A percentile compares a stretch with the other conserved stretches of the same genome.
Evolutionary conservation across 2,888 invertebrate species (phyloP).

Genomic region (Arenicola marina): DNA sequence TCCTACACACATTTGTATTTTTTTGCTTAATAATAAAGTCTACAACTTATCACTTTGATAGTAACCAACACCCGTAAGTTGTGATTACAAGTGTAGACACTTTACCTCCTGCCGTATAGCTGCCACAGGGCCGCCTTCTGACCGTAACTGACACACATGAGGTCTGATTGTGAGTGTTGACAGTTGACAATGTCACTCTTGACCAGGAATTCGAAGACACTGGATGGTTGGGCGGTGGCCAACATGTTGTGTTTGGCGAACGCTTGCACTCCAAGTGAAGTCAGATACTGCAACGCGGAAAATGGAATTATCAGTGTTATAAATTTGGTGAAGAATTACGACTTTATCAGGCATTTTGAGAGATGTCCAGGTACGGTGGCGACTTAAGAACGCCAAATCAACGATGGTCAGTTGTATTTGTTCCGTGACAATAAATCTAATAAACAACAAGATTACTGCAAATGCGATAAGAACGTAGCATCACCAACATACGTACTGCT

Average conservation of each 20-base stretch:
- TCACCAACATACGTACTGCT: constrained; percentile 43
- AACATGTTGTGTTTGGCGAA: constrained; percentile 68
- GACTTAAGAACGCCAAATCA: too few species aligned
- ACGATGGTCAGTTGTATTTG: too few species aligned
- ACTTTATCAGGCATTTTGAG: background rate
- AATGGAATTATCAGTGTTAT: background rate
- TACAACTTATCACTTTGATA: too few species aligned
- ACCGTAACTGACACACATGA: constrained; percentile 79
- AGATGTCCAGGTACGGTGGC: too few species aligned
- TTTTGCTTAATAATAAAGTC: too few species aligned
- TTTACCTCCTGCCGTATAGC: constrained; percentile 78
- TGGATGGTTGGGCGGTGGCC: constrained; percentile 32
- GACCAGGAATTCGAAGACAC: constrained; percentile 72
- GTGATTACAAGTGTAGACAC: background rate
- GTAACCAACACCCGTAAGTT: background rate
- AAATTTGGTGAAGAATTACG: background rate
- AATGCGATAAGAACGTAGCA: background rate
- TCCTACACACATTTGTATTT: too few species aligned
- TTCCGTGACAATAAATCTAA: too few species aligned
- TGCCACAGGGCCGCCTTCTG: constrained; percentile 86
- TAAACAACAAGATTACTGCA: too few species aligned
- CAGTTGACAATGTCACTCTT: constrained; percentile 86
- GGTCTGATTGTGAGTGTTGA: constrained; percentile 79
- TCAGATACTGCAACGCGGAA: constrained; percentile 67
- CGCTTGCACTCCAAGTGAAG: constrained; percentile 75